phyloP scores from a whole-genome alignment of 2,113 vertebrate species.

The Psephotus haematonotus region DNA sequence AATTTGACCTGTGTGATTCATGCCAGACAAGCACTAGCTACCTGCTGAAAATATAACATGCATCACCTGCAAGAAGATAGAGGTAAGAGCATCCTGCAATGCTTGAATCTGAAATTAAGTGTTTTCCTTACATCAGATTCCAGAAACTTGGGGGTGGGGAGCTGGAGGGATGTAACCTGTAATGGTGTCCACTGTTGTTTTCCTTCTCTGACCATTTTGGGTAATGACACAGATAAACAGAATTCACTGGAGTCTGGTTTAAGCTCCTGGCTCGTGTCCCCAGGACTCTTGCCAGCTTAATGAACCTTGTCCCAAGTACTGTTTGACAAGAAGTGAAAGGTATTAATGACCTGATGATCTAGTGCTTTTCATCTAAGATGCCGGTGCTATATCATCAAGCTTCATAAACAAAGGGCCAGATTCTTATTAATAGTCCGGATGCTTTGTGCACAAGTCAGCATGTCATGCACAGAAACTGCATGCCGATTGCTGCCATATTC shows the following conservation, averaged over 20 bases:
- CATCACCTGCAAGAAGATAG: not conserved
- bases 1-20: not conserved
- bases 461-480: not conserved
- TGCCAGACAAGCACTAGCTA: not conserved
- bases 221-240: constrained; percentile 7
- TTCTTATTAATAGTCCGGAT: not conserved
- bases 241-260: constrained; percentile 3
- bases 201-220: constrained; percentile 23
- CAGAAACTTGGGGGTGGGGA: constrained; percentile 12
- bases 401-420: not conserved
- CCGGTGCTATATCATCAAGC: not conserved
- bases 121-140: constrained; percentile 49
- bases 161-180: not conserved
- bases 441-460: not conserved
- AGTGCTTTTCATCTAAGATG: not conserved
- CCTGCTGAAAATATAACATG: not conserved
- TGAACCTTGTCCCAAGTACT: constrained; percentile 14
- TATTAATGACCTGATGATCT: constrained; percentile 27
- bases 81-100: not conserved
- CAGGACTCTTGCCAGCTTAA: not conserved
- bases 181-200: not conserved
- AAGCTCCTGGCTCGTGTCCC: not conserved
- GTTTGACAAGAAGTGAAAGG: constrained; percentile 45
- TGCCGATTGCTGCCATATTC: not conserved
- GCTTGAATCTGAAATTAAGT: constrained; percentile 17